These are phyloP conservation scores for Pristiophorus japonicus DNA, from an alignment of 2,113 vertebrate species.

Conservation along the genomic window DNA sequence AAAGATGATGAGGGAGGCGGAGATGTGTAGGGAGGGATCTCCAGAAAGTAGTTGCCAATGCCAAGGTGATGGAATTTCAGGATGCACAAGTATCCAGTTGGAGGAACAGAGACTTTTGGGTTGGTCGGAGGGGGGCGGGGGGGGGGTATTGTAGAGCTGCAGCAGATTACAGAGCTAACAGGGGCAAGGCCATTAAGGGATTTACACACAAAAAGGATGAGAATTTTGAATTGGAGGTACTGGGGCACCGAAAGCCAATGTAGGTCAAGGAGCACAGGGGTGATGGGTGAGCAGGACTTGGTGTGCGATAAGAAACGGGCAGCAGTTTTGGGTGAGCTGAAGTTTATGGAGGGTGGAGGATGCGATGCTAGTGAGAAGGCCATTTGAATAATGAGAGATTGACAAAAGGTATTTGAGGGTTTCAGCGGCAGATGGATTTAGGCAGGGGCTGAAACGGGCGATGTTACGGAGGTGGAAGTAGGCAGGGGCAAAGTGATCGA, in stretches of 20 bases:
- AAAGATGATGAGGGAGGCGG: too few relatives aligned
- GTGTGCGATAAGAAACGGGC: not conserved
- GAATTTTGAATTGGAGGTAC: not conserved
- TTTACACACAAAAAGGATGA: not conserved
- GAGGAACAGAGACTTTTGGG: too few relatives aligned
- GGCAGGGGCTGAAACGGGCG: not conserved
- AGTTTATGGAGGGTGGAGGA: not conserved
- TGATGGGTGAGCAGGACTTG: not conserved
- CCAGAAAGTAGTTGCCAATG: too few relatives aligned
- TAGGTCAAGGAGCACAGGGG: not conserved
- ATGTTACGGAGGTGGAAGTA: not conserved
- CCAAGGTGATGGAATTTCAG: too few relatives aligned
- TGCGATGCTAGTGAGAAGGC: not conserved
- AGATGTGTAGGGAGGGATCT: too few relatives aligned
- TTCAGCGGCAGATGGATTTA: not conserved
- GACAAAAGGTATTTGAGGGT: not conserved
- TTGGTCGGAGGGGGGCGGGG: too few relatives aligned
- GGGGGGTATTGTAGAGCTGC: not conserved
- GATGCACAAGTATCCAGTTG: too few relatives aligned
- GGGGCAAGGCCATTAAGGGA: not conserved
- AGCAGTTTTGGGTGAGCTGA: too few relatives aligned
- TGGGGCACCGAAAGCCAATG: not conserved
- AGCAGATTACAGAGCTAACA: not conserved
- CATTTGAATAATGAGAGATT: not conserved
- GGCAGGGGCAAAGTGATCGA: not conserved